phyloP scores from a whole-genome alignment of 1,140 invertebrate genomes.

The Aphaenogaster ashmeadi region DNA sequence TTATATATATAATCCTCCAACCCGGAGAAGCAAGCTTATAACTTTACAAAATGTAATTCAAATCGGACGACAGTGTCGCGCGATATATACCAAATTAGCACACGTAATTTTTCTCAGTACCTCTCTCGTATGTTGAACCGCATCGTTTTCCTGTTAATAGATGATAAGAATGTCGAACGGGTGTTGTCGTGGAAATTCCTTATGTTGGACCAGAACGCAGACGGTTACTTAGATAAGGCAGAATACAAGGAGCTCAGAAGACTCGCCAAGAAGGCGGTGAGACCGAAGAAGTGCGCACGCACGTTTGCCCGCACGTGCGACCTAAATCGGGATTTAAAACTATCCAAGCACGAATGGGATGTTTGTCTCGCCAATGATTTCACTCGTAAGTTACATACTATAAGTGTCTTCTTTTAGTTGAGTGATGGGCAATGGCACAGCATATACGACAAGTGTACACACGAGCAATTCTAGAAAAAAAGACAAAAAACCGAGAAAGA shows the following conservation, averaged over 20 bases:
- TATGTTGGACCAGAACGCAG: conserved; percentile 92
- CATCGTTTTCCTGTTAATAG: conserved; percentile 63
- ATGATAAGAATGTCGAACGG: conserved; percentile 83
- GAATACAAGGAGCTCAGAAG: conserved; percentile 94
- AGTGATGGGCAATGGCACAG: neutral
- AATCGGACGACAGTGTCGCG: neutral
- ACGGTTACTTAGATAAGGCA: conserved; percentile 91
- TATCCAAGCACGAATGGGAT: conserved; percentile 94
- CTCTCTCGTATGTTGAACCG: neutral
- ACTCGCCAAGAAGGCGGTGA: conserved; percentile 94
- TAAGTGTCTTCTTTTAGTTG: neutral
- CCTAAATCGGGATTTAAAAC: conserved; percentile 91
- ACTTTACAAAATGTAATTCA: neutral
- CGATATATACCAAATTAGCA: neutral
- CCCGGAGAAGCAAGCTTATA: neutral
- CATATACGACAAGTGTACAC: neutral
- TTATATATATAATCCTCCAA: neutral
- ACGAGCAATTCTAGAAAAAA: neutral
- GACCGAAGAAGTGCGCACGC: conserved; percentile 95
- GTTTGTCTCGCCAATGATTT: conserved; percentile 92
- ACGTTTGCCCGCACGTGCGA: conserved; percentile 96
- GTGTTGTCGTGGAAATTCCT: conserved; percentile 96
- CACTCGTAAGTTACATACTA: conserved; percentile 85
- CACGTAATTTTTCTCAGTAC: conserved; percentile 12
- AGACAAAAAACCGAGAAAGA: neutral